These are phyloP conservation scores for Ginglymostoma cirratum DNA, from an alignment of 2,113 vertebrate genomes.

Conservation along the genomic window DNA sequence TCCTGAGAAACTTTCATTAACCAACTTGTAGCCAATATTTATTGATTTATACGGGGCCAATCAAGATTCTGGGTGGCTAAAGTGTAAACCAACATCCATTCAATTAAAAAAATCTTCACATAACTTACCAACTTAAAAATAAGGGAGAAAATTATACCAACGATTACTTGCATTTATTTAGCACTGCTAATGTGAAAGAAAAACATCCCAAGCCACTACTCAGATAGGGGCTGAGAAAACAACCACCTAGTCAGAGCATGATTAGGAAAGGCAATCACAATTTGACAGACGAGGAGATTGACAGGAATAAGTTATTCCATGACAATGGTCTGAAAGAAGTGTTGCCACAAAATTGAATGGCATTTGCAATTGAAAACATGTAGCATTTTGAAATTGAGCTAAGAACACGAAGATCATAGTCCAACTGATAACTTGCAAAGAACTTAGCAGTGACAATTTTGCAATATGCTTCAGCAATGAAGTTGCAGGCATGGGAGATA, in stretches of 20 bases:
- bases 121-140: not conserved
- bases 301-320: not conserved
- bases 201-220: not conserved
- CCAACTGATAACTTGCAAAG: not conserved
- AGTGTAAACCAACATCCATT: not conserved
- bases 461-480: not conserved
- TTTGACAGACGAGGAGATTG: no score
- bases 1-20: not conserved
- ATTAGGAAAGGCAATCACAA: not conserved
- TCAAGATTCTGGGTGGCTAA: not conserved
- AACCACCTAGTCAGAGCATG: not conserved
- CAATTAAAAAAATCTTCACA: not conserved
- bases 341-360: not conserved
- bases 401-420: not conserved
- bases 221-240: not conserved
- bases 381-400: not conserved
- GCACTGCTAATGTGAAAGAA: not conserved
- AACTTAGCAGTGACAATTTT: not conserved
- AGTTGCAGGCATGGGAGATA: not conserved
- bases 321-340: not conserved
- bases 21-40: not conserved
- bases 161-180: not conserved
- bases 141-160: not conserved
- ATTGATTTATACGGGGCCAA: no score
- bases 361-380: not conserved